phyloP scores from a whole-genome alignment of 2,888 invertebrate genomes.

The Sepiola atlantica region DNA sequence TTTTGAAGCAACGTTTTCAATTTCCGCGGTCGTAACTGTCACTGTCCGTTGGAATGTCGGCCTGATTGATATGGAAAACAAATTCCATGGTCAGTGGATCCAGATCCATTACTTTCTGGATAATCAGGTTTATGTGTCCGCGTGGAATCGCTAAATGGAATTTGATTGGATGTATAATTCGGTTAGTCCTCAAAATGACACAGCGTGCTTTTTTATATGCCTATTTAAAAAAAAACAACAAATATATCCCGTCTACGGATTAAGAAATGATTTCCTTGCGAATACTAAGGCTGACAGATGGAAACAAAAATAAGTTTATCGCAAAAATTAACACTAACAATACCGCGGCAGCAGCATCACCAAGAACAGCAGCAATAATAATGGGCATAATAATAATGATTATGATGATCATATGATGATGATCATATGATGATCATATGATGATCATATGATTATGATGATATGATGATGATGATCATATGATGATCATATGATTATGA shows the following conservation, averaged over 20 bases:
- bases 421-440: too few relatives aligned
- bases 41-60: not conserved
- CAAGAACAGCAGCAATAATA: too few relatives aligned
- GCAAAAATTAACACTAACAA: too few relatives aligned
- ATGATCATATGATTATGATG: too few relatives aligned
- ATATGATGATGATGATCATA: too few relatives aligned
- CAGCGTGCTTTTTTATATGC: not conserved
- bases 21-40: not conserved
- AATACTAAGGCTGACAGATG: not conserved
- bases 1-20: not conserved
- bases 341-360: too few relatives aligned
- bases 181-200: not conserved
- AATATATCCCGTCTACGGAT: not conserved
- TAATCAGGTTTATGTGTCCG: not conserved
- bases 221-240: not conserved
- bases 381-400: too few relatives aligned
- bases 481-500: too few relatives aligned
- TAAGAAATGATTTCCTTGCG: not conserved
- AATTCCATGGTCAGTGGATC: conserved; percentile 18
- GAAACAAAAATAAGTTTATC: not conserved
- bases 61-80: conserved; percentile 5
- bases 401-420: too few relatives aligned
- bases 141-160: not conserved
- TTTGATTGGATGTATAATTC: not conserved
- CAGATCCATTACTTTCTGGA: not conserved